Base-by-base conservation (phyloP, 2,888 invertebrate species). In the Eupithecia centaureata region DNA sequence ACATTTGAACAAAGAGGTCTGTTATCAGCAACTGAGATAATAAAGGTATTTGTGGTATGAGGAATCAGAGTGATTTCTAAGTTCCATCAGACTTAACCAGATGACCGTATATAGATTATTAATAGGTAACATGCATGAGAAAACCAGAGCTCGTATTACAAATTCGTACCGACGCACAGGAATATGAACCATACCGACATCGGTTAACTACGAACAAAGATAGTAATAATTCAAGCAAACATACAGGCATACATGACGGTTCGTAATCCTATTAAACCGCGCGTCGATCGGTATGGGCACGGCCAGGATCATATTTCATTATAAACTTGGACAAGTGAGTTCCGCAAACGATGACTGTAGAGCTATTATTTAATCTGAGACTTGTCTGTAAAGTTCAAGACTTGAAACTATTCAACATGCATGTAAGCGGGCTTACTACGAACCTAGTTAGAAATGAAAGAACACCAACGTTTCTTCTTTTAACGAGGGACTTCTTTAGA, bases 271-370 rank as follows among this genome's bases (percentile, higher is more conserved):
- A 73, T 75, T 57, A 70, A 67, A 72, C 68, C 69, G 67, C 63
- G 61, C 65, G 61, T 54, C 68, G 71, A 73, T 68, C 65, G 71
- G 68, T 66, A 61, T 42, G 61, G 62, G 65, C 68, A 63, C 68
- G 67, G 65, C 42, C 42, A 33, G 35, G 56, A 33, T 71, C 73
- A 58, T 75, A 75, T 75, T 68, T 75, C 75, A 75, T 70, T 73
- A 71, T 68, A 57, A 63, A 67, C 62, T 35, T 65, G 38, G 73
- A 72, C 73, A 72, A 73, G 73, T 73, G 72, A 73, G 73, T 75
- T 75, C 70, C 73, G 73, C 63, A 62, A 66, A 57, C 60, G 63
- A 32, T 61, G 65, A 54, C 18, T n/a, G 58, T 25, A 65, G 47
- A 33, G 51, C 32, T 30, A 32, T 56, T 30, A 56, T 10, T 32